Conservation (phyloP, 2,797 vertebrate genomes). For the Epinephelus malabaricus region DNA sequence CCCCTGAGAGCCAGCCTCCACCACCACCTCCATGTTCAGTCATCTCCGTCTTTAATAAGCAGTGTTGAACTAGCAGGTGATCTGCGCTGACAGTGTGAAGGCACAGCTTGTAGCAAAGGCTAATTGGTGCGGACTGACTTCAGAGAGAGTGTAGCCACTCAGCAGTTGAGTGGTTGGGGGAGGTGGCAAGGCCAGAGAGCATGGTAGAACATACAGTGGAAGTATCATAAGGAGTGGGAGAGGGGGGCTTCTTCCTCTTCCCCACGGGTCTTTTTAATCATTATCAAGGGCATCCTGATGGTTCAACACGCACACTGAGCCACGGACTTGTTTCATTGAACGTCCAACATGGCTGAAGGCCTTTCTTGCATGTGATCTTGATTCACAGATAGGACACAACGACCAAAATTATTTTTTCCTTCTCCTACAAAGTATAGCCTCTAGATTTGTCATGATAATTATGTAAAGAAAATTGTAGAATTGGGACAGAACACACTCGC, state of each 20-base stretch:
- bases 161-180: constrained; percentile 64
- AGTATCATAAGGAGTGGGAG: constrained; percentile 16
- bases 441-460: not conserved
- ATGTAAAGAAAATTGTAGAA: constrained; percentile 3
- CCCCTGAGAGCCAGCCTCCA: constrained; percentile 33
- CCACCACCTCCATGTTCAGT: constrained; percentile 57
- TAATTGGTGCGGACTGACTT: constrained; percentile 80
- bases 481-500: constrained; percentile 7
- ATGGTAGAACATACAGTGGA: constrained; percentile 39
- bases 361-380: constrained; percentile 29
- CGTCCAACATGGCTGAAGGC: constrained; percentile 35
- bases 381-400: constrained; percentile 25
- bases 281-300: constrained; percentile 53
- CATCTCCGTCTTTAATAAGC: constrained; percentile 63
- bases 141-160: constrained; percentile 61
- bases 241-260: constrained; percentile 25
- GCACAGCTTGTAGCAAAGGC: constrained; percentile 70
- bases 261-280: constrained; percentile 49
- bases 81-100: constrained; percentile 74
- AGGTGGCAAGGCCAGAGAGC: constrained; percentile 55
- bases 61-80: constrained; percentile 69
- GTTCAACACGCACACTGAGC: constrained; percentile 38
- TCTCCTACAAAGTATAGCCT: not conserved
- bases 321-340: constrained; percentile 36
- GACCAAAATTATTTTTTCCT: constrained; percentile 6